Evolutionary conservation across 2,888 invertebrate genomes (phyloP).

Genomic region (Drosophila barbarae): DNA sequence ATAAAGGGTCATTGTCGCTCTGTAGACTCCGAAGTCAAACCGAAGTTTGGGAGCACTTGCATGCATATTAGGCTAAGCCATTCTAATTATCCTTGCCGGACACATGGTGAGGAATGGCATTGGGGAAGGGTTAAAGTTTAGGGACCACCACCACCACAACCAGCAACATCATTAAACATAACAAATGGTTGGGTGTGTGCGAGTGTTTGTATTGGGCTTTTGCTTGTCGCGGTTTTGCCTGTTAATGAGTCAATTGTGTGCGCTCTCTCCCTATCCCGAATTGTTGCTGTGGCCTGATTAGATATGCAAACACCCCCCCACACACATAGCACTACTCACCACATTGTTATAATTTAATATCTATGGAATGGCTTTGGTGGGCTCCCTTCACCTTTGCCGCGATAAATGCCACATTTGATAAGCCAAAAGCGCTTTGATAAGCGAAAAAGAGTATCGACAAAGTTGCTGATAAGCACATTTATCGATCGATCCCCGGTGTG

Average conservation of each 20-base stretch:
- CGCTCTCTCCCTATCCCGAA: constrained; percentile 39
- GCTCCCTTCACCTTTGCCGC: constrained; percentile 2
- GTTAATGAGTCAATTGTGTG: constrained; percentile 72
- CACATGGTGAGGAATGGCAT: not conserved
- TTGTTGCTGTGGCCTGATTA: constrained; percentile 66
- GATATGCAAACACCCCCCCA: constrained; percentile 43
- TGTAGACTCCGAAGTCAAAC: constrained; percentile 7
- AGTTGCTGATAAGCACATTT: constrained; percentile 69
- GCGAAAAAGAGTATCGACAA: constrained; percentile 57
- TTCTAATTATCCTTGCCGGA: constrained; percentile 44
- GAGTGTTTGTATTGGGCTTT: constrained; percentile 41
- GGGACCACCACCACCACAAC: constrained; percentile 26
- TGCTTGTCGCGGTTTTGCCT: constrained; percentile 69
- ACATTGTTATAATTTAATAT: constrained; percentile 70
- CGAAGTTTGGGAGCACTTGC: constrained; percentile 23
- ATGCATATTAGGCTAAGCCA: constrained; percentile 39
- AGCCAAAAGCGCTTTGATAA: constrained; percentile 65
- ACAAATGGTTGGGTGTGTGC: constrained; percentile 33
- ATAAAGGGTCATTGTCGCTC: constrained; percentile 1
- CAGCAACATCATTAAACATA: constrained; percentile 54
- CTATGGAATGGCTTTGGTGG: constrained; percentile 17
- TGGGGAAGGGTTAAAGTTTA: constrained; percentile 4
- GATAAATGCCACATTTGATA: constrained; percentile 50
- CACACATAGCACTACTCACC: constrained; percentile 36
- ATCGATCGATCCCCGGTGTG: constrained; percentile 54